Base-by-base conservation (phyloP, 2,888 invertebrate genomes). In the Alcis repandata region DNA sequence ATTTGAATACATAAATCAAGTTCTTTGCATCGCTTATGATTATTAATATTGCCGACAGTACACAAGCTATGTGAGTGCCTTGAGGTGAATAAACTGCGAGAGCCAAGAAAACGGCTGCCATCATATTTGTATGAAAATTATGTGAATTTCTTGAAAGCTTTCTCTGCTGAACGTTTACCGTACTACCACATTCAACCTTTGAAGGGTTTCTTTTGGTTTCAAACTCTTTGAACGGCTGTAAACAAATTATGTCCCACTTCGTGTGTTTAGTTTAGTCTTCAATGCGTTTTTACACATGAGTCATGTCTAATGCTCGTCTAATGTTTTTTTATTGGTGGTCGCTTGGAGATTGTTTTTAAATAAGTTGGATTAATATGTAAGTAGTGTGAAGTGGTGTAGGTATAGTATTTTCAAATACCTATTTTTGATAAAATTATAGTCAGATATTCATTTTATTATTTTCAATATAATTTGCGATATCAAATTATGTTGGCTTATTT, bases 51-150 rank as follows among this genome's bases (percentile, higher is more conserved):
- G 59, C 43, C 22, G 79, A 79, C 79, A 80, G 82, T 83, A 83
- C 81, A 77, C 81, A 77, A 75, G 71, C 71, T 69, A 74, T 76
- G 76, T 71, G 69, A 68, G 71, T 72, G 74, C 72, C 70, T 74
- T 71, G 75, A 82, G 80, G 79, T 76, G 75, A 78, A 79, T 74
- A 77, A 76, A 80, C 73, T 74, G 71, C 70, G 69, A 72, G 77
- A 79, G 75, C 73, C 71, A 77, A 74, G 80, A 81, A 82, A 80
- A 77, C 75, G 79, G 72, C 76, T 71, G 77, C 75, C 73, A 74
- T 77, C 79, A 76, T 79, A 79, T 78, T 75, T 78, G 71, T 76
- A 78, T 77, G 76, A 81, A 82, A 81, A 74, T 80, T 75, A 81
- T 78, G 77, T 67, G 78, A 76, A 76, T 73, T 77, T 76, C 77